phyloP scores from a whole-genome alignment of 2,888 invertebrate genomes.

The Aleiodes testaceus region DNA sequence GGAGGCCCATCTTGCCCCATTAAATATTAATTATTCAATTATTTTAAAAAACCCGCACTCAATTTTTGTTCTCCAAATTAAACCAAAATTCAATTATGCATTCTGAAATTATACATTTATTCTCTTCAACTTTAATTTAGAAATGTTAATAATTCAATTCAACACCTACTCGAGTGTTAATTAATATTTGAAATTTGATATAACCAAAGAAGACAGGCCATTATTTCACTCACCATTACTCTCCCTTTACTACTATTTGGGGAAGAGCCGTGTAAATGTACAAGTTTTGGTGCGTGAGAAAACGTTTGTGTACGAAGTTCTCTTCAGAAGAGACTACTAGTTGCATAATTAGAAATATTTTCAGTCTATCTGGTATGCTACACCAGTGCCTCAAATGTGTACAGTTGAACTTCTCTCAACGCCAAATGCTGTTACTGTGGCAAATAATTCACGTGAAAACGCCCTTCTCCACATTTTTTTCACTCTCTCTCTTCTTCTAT shows the following conservation, averaged over 20 bases:
- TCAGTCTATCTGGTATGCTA: too few relatives aligned
- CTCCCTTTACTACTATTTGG: slow-evolving; percentile 12
- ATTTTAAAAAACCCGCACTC: too few relatives aligned
- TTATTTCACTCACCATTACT: slow-evolving; percentile 1
- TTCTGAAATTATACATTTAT: background rate
- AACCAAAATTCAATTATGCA: background rate
- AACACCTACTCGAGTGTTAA: slow-evolving; percentile 5
- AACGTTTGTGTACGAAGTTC: slow-evolving; percentile 46
- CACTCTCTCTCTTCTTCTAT: slow-evolving; percentile 23
- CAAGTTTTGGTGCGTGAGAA: slow-evolving; percentile 65
- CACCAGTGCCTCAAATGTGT: slow-evolving; percentile 1
- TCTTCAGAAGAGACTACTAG: slow-evolving; percentile 48
- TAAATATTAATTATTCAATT: too few relatives aligned
- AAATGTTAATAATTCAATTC: slow-evolving; percentile 2
- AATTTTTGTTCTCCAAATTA: background rate
- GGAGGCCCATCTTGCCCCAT: too few relatives aligned
- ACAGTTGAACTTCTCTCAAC: slow-evolving; percentile 2
- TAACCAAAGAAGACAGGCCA: slow-evolving; percentile 9
- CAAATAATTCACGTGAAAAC: slow-evolving; percentile 39
- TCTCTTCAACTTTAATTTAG: background rate
- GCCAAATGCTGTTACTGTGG: background rate
- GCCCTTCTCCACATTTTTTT: slow-evolving; percentile 47
- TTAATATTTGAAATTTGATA: slow-evolving; percentile 17
- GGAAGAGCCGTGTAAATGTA: background rate
- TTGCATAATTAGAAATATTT: slow-evolving; percentile 65